Evolutionary conservation across 2,797 vertebrate species (phyloP).

Genomic region (Hydrophis major): DNA sequence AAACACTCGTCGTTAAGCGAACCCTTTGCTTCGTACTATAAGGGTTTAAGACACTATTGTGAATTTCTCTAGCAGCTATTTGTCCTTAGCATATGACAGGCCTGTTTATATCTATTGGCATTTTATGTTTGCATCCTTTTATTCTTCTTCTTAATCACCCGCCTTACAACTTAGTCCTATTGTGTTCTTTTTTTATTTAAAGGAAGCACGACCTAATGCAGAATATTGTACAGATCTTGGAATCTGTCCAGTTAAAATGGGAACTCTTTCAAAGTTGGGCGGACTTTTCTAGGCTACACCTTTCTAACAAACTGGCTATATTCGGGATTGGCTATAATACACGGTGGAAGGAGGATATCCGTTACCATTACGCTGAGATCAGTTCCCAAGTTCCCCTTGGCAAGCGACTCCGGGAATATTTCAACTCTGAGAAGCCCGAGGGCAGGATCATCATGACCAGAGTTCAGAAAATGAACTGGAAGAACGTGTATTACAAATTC

Average conservation of each 20-base stretch:
- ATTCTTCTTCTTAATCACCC: not conserved
- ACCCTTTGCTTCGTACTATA: not conserved
- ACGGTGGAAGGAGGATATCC: slow-evolving; percentile 94
- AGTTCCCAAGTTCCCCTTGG: slow-evolving; percentile 96
- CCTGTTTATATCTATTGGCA: fast-evolving
- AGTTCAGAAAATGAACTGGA: slow-evolving; percentile 99
- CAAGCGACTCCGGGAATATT: slow-evolving; percentile 94
- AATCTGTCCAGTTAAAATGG: slow-evolving; percentile 95
- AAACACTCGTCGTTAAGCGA: not conserved
- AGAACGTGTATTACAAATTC: slow-evolving; percentile 97
- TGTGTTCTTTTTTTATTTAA: slow-evolving; percentile 26
- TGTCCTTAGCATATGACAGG: not conserved
- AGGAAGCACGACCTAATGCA: slow-evolving; percentile 91
- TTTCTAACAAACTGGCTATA: slow-evolving; percentile 97
- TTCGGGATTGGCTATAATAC: slow-evolving; percentile 97
- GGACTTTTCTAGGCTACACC: slow-evolving; percentile 93
- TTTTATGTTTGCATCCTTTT: not conserved
- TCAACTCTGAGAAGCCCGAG: slow-evolving; percentile 95
- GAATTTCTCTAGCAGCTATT: not conserved
- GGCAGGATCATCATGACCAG: slow-evolving; percentile 92
- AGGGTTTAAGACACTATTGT: not conserved
- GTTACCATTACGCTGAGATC: slow-evolving; percentile 96
- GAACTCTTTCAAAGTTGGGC: slow-evolving; percentile 98
- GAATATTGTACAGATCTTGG: slow-evolving; percentile 92
- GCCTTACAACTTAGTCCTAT: no score